phyloP scores from a whole-genome alignment of 53 echinoderm and acorn worm genomes.

The Paracentrotus lividus region DNA sequence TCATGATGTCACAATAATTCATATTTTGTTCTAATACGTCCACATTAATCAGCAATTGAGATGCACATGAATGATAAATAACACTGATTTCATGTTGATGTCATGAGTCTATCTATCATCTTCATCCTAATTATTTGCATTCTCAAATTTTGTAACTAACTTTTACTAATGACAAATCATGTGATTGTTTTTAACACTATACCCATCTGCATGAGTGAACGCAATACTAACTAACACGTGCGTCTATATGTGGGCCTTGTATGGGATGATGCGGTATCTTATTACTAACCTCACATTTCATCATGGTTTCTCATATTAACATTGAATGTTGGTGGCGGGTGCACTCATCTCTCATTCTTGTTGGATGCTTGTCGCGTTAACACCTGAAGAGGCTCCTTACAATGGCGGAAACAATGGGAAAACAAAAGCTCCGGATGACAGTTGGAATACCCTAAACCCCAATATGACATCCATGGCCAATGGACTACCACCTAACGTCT shows the following conservation, averaged over 20 bases:
- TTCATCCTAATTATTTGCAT: constrained; percentile 17
- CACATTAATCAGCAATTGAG: constrained; percentile 1
- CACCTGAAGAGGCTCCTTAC: constrained; percentile 48
- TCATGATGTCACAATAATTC: background rate
- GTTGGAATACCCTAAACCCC: constrained; percentile 1
- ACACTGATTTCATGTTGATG: background rate
- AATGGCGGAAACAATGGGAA: background rate
- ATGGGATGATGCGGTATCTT: constrained; percentile 41
- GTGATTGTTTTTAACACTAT: constrained; percentile 22
- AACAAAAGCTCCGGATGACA: background rate
- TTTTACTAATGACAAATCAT: constrained; percentile 33
- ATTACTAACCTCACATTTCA: constrained; percentile 46
- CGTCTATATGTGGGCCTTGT: constrained; percentile 32
- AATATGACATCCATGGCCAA: background rate
- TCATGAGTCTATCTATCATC: constrained; percentile 7
- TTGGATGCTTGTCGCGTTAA: background rate
- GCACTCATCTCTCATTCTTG: constrained; percentile 22
- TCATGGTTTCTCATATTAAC: constrained; percentile 54
- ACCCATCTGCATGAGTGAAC: constrained; percentile 29
- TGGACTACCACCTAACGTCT: background rate
- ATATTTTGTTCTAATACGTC: background rate
- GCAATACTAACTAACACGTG: constrained; percentile 29
- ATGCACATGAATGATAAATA: constrained; percentile 14
- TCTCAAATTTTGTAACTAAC: constrained; percentile 25
- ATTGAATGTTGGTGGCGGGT: constrained; percentile 57